These are phyloP conservation scores for Diglossa cyanea DNA, from an alignment of 2,797 vertebrate genomes.

Conservation along the genomic window DNA sequence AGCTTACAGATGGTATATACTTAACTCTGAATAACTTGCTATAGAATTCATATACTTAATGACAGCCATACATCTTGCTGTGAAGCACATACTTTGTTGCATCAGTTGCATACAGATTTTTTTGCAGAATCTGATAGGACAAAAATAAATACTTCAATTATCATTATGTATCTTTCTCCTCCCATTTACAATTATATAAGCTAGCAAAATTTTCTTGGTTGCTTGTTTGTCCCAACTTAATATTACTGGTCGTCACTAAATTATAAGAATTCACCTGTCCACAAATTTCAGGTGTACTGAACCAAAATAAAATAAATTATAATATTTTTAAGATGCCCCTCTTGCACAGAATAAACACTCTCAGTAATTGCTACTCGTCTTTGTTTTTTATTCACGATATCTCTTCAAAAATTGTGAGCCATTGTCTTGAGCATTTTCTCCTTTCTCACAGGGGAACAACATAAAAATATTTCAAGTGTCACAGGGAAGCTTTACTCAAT, in stretches of 20 bases:
- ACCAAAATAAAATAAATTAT: background rate
- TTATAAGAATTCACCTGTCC: background rate
- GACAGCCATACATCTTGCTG: constrained; percentile 1
- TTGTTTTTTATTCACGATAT: background rate
- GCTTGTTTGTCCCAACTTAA: background rate
- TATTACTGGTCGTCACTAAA: background rate
- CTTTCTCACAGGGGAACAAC: background rate
- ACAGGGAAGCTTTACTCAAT: constrained; percentile 23
- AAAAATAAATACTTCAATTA: background rate
- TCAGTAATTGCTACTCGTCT: background rate
- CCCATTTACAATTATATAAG: background rate
- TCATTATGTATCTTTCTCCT: background rate
- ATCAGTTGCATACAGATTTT: background rate
- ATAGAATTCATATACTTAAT: constrained; percentile 1
- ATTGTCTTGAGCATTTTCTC: background rate
- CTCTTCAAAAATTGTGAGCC: background rate
- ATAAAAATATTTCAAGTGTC: background rate
- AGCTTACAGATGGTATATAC: constrained; percentile 26
- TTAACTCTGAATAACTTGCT: constrained; percentile 27
- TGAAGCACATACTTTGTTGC: background rate
- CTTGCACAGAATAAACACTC: background rate
- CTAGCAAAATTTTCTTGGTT: background rate
- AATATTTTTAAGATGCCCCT: background rate
- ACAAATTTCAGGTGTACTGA: background rate
- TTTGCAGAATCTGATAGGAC: background rate